Conservation (phyloP, 2,888 invertebrate genomes). For the Drosophila barbarae region DNA sequence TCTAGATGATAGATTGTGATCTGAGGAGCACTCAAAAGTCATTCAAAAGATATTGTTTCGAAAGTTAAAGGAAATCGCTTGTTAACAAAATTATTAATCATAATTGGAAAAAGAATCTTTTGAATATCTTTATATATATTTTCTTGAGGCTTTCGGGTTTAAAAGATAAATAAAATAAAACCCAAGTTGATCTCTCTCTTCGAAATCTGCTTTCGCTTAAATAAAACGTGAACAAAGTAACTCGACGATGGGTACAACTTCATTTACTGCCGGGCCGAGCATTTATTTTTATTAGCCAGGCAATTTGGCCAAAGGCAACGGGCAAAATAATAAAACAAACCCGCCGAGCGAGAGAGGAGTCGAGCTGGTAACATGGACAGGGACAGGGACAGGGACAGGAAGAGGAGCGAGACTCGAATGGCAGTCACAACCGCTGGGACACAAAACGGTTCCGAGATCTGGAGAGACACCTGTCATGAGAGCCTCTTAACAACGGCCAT, state of each 20-base stretch:
- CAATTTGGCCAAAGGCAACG: constrained; percentile 38
- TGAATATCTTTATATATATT: background rate
- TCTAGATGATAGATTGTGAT: background rate
- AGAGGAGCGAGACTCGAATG: constrained; percentile 21
- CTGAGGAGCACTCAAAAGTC: background rate
- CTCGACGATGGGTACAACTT: constrained; percentile 40
- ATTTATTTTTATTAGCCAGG: constrained; percentile 39
- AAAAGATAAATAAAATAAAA: background rate
- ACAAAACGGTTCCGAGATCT: constrained; percentile 33
- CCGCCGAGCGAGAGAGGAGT: background rate
- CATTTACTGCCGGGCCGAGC: constrained; percentile 24
- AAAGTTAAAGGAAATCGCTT: background rate
- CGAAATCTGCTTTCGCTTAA: background rate
- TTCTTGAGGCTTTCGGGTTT: background rate
- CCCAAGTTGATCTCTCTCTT: background rate
- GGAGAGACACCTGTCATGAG: constrained; percentile 50
- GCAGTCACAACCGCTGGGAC: constrained; percentile 19
- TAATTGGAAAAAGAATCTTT: background rate
- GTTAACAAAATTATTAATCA: background rate
- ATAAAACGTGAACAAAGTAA: constrained; percentile 8
- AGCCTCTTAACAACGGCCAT: constrained; percentile 38
- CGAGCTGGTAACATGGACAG: background rate
- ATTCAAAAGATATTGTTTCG: background rate
- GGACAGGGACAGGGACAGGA: background rate
- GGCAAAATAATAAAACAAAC: constrained; percentile 31